Base-by-base conservation (phyloP, 2,113 vertebrate species). In the Nycticryphes semicollaris region DNA sequence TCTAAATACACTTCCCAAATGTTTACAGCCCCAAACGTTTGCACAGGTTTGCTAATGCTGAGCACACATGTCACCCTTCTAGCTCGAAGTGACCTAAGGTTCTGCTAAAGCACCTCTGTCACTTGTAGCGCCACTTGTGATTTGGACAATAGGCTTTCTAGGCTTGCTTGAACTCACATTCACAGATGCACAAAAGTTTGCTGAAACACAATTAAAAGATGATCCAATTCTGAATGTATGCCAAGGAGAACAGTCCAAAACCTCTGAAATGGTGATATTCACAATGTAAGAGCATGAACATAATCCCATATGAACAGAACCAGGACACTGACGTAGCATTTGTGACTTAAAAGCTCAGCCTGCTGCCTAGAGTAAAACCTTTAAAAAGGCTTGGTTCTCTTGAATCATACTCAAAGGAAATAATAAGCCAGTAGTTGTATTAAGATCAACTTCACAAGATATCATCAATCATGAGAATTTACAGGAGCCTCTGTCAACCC, bases 51-150 rank as follows among this genome's bases (percentile, higher is more conserved):
- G 53, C 47, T 37, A 10, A 45, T 4, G 16, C 50, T 47, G 25
- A 57, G 56, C 63, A n/a, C 47, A 16, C 14, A 5, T 18, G 10
- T 35, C 2, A 20, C n/a, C 0, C 1, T 25, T 53, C 27, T 5
- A 37, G 43, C 73, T 63, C 4, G 0, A 31, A 33, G 39, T 8
- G 20, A 56, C 24, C 20, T 12, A 56, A 2, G 13, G 54, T 30
- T 51, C 73, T 69, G 78, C 24, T 39, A 18, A 22, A 57, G 31
- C 60, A 50, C 28, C 48, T 28, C 37, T 24, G 48, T 16, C 70
- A 22, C 41, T 37, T 27, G 48, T 33, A 57, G 54, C 6, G 12
- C 33, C n/a, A 11, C 33, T 12, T 13, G 35, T 23, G 35, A n/a
- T 47, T n/a, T 45, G 88, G 27, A 41, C 48, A 50, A 19, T 1